Percentiles rank a stretch among this genome's conserved stretches.
Conservation (phyloP, 2,888 invertebrate genomes). For the Plagodis dolabraria region DNA sequence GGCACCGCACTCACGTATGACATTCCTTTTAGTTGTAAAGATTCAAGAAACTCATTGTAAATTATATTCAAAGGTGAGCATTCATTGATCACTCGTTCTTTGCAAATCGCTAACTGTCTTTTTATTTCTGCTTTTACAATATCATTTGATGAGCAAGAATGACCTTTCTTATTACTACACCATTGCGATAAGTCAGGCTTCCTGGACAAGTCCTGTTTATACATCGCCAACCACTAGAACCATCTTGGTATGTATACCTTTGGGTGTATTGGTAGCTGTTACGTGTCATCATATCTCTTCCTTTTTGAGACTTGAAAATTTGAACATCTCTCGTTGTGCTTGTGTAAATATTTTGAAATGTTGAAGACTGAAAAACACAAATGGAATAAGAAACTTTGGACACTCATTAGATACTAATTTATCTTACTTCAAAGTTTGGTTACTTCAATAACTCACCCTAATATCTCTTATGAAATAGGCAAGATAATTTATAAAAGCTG, state of each 20-base stretch:
- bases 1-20: not conserved
- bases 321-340: not conserved
- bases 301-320: not conserved
- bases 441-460: too few species aligned
- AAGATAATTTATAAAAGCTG: too few species aligned
- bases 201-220: not conserved
- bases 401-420: too few species aligned
- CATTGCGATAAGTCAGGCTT: not conserved
- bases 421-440: too few species aligned
- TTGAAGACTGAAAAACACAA: too few species aligned
- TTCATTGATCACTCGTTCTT: conserved; percentile 2
- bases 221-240: not conserved
- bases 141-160: not conserved
- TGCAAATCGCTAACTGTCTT: conserved; percentile 1
- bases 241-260: not conserved
- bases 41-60: not conserved
- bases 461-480: too few species aligned
- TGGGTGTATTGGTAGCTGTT: not conserved
- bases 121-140: conserved; percentile 7
- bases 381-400: too few species aligned
- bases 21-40: not conserved
- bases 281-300: not conserved
- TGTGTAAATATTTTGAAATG: too few species aligned
- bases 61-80: not conserved
- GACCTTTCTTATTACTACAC: not conserved